Conservation (phyloP, 2,888 invertebrate genomes). For the Folsomia candida region DNA sequence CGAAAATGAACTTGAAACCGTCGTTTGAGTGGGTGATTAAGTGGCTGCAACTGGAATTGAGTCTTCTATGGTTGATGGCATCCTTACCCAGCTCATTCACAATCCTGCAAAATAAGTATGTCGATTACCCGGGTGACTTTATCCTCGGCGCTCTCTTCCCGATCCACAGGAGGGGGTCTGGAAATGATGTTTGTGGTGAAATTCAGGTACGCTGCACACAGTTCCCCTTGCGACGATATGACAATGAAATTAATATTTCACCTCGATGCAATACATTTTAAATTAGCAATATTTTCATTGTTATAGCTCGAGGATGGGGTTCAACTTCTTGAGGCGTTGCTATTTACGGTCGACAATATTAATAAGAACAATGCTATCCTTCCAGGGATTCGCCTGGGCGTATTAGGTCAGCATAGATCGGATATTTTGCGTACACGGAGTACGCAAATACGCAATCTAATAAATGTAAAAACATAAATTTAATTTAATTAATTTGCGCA, state of each 20-base stretch:
- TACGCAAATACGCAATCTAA: too few relatives aligned
- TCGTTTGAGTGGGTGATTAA: neutral
- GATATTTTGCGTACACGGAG: too few relatives aligned
- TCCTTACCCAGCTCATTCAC: neutral
- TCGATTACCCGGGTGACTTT: constrained; percentile 58
- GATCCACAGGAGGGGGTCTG: constrained; percentile 61
- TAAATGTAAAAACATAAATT: too few relatives aligned
- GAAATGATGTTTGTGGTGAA: constrained; percentile 51
- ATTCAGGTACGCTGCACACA: constrained; percentile 54
- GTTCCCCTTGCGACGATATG: too few relatives aligned
- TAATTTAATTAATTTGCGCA: too few relatives aligned
- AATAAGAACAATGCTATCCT: constrained; percentile 61
- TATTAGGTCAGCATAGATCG: too few relatives aligned
- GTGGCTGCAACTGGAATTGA: constrained; percentile 1
- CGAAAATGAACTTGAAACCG: constrained; percentile 18
- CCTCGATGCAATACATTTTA: too few relatives aligned
- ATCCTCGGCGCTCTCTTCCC: constrained; percentile 69
- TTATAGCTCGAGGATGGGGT: constrained; percentile 68
- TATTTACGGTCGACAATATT: constrained; percentile 66
- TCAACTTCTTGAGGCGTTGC: constrained; percentile 68
- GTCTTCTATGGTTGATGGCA: neutral
- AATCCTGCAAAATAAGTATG: constrained; percentile 31
- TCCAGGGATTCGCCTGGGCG: constrained; percentile 64
- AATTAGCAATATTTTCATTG: neutral
- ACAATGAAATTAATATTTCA: too few relatives aligned